Evolutionary conservation across 1,140 invertebrate genomes (phyloP).

Genomic region (Berghia stephanieae): DNA sequence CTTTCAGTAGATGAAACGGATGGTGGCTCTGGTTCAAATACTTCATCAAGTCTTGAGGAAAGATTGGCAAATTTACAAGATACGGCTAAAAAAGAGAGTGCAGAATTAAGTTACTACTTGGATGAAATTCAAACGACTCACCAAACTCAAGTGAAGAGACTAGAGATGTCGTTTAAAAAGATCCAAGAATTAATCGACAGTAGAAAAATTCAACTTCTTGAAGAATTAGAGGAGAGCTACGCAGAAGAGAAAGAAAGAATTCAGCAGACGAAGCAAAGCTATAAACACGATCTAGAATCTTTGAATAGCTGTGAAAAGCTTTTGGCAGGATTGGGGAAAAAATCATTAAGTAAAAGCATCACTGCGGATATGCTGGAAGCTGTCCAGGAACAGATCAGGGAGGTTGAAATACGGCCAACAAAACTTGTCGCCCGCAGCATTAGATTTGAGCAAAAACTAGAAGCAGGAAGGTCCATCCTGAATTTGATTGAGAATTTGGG

Average conservation of each 20-base stretch:
- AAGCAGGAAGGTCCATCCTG: not conserved
- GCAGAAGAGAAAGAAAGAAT: slow-evolving; percentile 25
- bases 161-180: slow-evolving; percentile 1
- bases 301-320: slow-evolving; percentile 17
- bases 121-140: too few species aligned
- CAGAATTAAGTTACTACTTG: too few species aligned
- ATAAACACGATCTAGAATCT: slow-evolving; percentile 23
- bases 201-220: slow-evolving; percentile 22
- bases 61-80: too few species aligned
- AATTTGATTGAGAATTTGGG: not conserved
- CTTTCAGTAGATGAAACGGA: too few species aligned
- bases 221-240: not conserved
- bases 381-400: slow-evolving; percentile 13
- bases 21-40: too few species aligned
- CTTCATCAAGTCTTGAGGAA: too few species aligned
- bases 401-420: slow-evolving; percentile 7
- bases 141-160: not conserved
- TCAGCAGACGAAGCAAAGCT: slow-evolving; percentile 23
- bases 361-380: slow-evolving; percentile 22
- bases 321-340: not conserved
- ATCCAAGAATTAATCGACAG: slow-evolving; percentile 15
- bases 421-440: not conserved
- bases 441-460: not conserved
- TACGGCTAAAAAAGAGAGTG: too few species aligned
- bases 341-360: not conserved